Evolutionary conservation across 1,140 invertebrate species (phyloP), one percentile per base, ranked within the genome.

Genomic region (Cyclina sinensis): DNA sequence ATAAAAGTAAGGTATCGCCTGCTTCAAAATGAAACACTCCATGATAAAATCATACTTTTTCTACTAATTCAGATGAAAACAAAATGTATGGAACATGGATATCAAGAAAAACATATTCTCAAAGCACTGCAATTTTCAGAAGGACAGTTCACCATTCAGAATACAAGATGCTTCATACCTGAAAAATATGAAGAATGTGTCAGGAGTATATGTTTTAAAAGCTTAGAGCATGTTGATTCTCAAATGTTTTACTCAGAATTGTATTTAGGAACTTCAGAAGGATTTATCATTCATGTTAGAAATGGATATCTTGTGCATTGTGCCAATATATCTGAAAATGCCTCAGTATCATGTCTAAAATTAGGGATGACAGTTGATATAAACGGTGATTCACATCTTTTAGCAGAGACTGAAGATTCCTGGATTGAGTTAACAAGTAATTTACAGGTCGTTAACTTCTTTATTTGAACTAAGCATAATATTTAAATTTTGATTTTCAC

Each of bases 191-290:
- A 11, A 14, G 73, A 76, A n/a, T 76, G 73, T 48, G 39, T 76
- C 1, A 76, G 18, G 4, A 24, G 73, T 51, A 48, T 76, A 48
- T 24, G 21, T 12, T 2, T 76, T 0, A 76, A 48, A 16, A 2
- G 21, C 32, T 14, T 48, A 30, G 14, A 48, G 39, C 12, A 46
- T 48, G 24, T 48, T 32, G 27, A 76, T 48, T 9, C 27, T 30
- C n/a, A 76, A 2, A 21, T 30, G 11, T 48, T 46, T 51, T 7
- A 27, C 4, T 43, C 21, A 48, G 73, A 76, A 48, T 43, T 76
- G 12, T 76, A 76, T 27, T 48, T 76, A 76, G 73, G 73, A 51
- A 76, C 73, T 21, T 76, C 39, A 51, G 73, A 76, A 48, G 73
- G 73, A 24, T 76, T 4, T 21, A 76, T 76, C 5, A 43, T 76